Percentiles rank a stretch among this genome's conserved stretches.
Evolutionary conservation across 2,113 vertebrate species (phyloP).

Genomic region (Meriones unguiculatus): DNA sequence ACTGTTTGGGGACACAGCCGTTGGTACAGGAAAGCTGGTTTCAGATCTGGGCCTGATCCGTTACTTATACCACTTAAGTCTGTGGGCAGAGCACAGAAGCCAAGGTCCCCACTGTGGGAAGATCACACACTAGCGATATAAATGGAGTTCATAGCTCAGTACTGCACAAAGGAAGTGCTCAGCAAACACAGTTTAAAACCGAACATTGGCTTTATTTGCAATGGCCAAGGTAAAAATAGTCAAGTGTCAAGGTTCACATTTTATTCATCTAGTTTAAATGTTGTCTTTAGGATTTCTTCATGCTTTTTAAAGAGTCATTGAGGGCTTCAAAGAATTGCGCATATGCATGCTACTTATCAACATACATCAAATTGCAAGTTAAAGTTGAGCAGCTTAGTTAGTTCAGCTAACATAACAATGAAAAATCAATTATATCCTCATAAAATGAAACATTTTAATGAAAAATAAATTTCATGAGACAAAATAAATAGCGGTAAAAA

Average conservation of each 20-base stretch:
- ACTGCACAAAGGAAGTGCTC: too few relatives aligned
- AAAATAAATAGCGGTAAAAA: neutral
- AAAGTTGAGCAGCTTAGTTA: conserved; percentile 20
- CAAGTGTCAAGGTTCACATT: neutral
- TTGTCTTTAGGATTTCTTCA: neutral
- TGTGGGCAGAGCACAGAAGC: neutral
- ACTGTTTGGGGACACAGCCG: neutral
- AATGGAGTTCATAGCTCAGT: neutral
- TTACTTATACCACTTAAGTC: neutral
- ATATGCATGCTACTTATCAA: neutral
- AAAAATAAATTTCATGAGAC: conserved; percentile 23
- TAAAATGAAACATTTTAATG: conserved; percentile 16
- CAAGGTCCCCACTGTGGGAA: neutral
- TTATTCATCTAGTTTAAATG: neutral
- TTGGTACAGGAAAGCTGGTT: neutral
- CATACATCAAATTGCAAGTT: conserved; percentile 10
- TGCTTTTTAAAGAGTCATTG: neutral
- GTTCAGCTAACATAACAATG: conserved; percentile 16
- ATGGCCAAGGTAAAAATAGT: conserved; percentile 22
- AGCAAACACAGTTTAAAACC: neutral
- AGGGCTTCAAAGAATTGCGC: neutral
- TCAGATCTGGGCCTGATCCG: neutral
- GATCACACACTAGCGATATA: neutral
- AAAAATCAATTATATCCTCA: neutral
- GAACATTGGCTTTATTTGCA: neutral